A percentile compares a stretch with the other conserved stretches of the same genome.
phyloP scores from a whole-genome alignment of 2,888 invertebrate genomes.

The Hirtodrosophila confusa region DNA sequence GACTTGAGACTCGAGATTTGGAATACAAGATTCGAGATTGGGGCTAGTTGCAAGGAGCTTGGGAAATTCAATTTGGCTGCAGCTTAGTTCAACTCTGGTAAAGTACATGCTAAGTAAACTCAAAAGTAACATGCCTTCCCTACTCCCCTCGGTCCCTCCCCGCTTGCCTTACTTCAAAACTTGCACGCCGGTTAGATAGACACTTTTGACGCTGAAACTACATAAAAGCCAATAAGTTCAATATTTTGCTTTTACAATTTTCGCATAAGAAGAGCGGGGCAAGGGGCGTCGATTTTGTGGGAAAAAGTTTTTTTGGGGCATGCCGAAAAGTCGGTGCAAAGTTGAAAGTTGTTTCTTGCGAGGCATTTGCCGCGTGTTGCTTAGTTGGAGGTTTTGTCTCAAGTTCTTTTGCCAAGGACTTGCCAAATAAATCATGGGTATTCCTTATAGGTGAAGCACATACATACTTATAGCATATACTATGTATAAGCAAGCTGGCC shows the following conservation, averaged over 20 bases:
- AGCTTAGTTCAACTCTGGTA: constrained; percentile 68
- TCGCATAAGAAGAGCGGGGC: constrained; percentile 7
- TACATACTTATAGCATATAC: too few species aligned
- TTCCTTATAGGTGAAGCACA: not conserved
- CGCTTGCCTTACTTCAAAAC: constrained; percentile 14
- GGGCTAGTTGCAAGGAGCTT: constrained; percentile 15
- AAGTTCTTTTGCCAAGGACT: constrained; percentile 44
- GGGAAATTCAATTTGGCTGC: constrained; percentile 71
- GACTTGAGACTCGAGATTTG: constrained; percentile 53
- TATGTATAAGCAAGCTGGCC: constrained; percentile 8
- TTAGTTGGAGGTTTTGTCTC: constrained; percentile 46
- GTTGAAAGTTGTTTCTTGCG: constrained; percentile 54
- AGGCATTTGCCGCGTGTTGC: constrained; percentile 51
- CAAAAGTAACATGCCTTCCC: constrained; percentile 66
- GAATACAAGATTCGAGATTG: constrained; percentile 58
- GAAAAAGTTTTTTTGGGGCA: constrained; percentile 36
- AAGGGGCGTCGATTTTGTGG: constrained; percentile 10
- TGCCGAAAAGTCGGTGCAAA: constrained; percentile 66
- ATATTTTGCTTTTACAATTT: constrained; percentile 75
- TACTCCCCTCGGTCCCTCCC: not conserved
- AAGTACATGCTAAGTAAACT: constrained; percentile 78
- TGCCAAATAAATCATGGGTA: constrained; percentile 60
- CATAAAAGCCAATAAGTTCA: constrained; percentile 80
- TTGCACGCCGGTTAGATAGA: constrained; percentile 40
- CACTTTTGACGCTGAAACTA: constrained; percentile 73